A percentile compares a stretch with the other conserved stretches of the same genome.
phyloP scores from a whole-genome alignment of 2,888 invertebrate species.

The Drosophila melanocephala region DNA sequence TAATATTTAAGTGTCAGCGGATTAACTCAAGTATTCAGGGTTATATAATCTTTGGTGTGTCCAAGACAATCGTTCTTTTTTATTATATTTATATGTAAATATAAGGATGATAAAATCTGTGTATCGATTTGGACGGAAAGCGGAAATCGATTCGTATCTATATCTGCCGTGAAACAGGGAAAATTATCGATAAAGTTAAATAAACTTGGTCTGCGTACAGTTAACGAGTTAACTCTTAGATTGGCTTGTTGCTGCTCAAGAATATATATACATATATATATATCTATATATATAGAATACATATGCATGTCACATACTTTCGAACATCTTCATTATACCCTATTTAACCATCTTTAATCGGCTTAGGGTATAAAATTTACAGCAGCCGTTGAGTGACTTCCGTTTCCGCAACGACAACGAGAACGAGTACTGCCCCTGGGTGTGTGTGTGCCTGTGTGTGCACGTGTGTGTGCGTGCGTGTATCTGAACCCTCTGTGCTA shows the following conservation, averaged over 20 bases:
- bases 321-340: neutral
- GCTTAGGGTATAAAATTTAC: slow-evolving; percentile 6
- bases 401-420: slow-evolving; percentile 69
- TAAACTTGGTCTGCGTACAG: neutral
- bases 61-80: too few species aligned
- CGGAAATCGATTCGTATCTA: too few species aligned
- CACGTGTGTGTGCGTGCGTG: neutral
- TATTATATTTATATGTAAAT: too few species aligned
- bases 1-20: too few species aligned
- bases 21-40: too few species aligned
- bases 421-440: slow-evolving; percentile 23
- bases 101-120: too few species aligned
- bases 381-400: slow-evolving; percentile 75
- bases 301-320: neutral
- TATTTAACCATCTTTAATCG: neutral
- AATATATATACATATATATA: neutral
- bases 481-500: slow-evolving; percentile 15
- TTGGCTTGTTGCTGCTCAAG: neutral
- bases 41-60: too few species aligned
- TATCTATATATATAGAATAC: neutral
- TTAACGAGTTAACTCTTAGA: too few species aligned
- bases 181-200: neutral
- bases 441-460: neutral
- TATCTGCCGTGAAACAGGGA: too few species aligned
- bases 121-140: too few species aligned